Conservation (phyloP, 2,113 vertebrate species). For the Pseudolaguvia tuberculata region DNA sequence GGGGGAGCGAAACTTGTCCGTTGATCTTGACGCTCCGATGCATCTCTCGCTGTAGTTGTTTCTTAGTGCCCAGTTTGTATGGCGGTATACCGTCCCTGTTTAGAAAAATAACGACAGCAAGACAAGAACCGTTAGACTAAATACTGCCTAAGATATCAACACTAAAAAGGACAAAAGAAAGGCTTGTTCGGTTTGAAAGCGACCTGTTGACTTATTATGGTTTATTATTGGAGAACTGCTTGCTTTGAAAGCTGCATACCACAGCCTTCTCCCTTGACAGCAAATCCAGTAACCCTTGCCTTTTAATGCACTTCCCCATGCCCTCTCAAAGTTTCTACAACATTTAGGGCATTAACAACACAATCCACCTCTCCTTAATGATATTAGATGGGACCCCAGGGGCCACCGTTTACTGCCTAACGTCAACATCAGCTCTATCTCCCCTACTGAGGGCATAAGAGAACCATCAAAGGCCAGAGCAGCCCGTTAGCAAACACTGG, state of each 20-base stretch:
- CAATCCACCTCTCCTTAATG: constrained; percentile 34
- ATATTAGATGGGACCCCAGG: constrained; percentile 37
- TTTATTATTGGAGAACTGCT: constrained; percentile 26
- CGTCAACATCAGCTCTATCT: constrained; percentile 27
- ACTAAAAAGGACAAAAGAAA: neutral
- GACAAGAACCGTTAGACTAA: constrained; percentile 16
- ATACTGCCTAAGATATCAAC: constrained; percentile 12
- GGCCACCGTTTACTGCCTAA: constrained; percentile 44
- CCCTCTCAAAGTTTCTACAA: constrained; percentile 9
- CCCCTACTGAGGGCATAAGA: constrained; percentile 44
- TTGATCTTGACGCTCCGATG: constrained; percentile 93
- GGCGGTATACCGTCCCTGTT: constrained; percentile 91
- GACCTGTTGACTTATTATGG: constrained; percentile 1
- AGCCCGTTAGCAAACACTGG: constrained; percentile 55
- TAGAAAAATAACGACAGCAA: constrained; percentile 3
- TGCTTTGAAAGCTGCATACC: constrained; percentile 26
- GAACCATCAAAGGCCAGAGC: constrained; percentile 55
- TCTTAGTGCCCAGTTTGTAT: constrained; percentile 87
- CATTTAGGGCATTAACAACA: constrained; percentile 46
- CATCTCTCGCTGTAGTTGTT: constrained; percentile 92
- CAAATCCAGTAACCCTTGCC: neutral
- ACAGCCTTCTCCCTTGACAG: constrained; percentile 27
- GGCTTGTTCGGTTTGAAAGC: constrained; percentile 6
- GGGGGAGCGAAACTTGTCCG: constrained; percentile 90
- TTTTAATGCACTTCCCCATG: neutral